Base-by-base conservation (phyloP, 2,113 vertebrate species). In the Aptenodytes forsteri region DNA sequence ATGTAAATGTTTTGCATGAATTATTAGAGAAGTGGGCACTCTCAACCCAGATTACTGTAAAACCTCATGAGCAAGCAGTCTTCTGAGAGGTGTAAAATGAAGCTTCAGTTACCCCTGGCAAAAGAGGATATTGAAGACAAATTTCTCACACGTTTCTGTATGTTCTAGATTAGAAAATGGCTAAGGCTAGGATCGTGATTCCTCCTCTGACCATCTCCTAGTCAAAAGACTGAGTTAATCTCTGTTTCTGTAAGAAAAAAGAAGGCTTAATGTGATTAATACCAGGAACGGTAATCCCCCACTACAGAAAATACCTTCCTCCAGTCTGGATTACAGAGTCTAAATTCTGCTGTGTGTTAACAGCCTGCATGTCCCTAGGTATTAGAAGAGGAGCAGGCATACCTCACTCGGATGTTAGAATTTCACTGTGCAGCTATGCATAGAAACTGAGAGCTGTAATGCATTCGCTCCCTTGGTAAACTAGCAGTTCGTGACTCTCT, bases 401-500 rank as follows among this genome's bases (percentile, higher is more conserved):
- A 54, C 67, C 47, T 95, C 50, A 67, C 46, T 94, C 81, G 61
- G 52, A 44, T 82, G 50, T 70, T 90, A 81, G 84, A 59, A 75
- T 87, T 94, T 75, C 34, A 36, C 64, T 82, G 61, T 87, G 65
- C 64, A 87, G 64, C 83, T 96, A 30, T 91, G 83, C 94, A 82
- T 55, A 87, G 81, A 78, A 89, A 59, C 73, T 15, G 76, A 66
- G 71, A 83, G 69, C 86, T 84, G 72, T 71, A 89, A 78, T 75
- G 59, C 55, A 54, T 87, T 92, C 6, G 2, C 70, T 94, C 20
- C 61, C 72, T 47, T 93, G 81, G 46, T 82, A 72, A 89, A 79
- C 47, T 47, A 54, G 55, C 73, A 89, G 87, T 95, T 96, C 61
- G 58, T 97, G 93, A 95, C 87, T 96, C 32, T 59, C 62, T 54